phyloP scores from a whole-genome alignment of 2,888 invertebrate genomes.

The Crepidodera aurea region DNA sequence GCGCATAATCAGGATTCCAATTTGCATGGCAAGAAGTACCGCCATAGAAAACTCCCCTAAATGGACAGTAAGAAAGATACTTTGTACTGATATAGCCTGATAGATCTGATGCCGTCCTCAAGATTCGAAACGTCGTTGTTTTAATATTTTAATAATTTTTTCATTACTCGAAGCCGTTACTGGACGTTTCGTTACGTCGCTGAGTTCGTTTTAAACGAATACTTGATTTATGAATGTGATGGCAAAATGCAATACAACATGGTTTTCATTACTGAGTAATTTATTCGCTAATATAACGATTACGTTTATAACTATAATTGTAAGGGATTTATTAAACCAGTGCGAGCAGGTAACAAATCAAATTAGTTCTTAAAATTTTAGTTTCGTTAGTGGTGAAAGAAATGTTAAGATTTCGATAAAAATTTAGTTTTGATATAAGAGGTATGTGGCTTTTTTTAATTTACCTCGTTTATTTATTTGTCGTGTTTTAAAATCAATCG shows the following conservation, averaged over 20 bases:
- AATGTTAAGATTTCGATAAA: no score
- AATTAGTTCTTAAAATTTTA: not conserved
- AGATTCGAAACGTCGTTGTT: no score
- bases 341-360: not conserved
- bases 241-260: conserved; percentile 30
- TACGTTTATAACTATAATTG: conserved; percentile 10
- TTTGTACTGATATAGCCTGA: no score
- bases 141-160: not conserved
- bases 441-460: no score
- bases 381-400: not conserved
- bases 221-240: conserved; percentile 33
- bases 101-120: no score
- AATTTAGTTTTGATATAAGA: no score
- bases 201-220: conserved; percentile 32
- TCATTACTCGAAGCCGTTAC: not conserved
- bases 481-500: no score
- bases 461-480: no score
- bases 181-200: not conserved
- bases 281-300: conserved; percentile 23
- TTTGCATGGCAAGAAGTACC: no score
- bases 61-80: no score
- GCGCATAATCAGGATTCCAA: no score
- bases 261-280: conserved; percentile 28
- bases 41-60: no score
- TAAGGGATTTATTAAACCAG: not conserved